Base-by-base conservation (phyloP, 2,113 vertebrate genomes). In the Murina feae region DNA sequence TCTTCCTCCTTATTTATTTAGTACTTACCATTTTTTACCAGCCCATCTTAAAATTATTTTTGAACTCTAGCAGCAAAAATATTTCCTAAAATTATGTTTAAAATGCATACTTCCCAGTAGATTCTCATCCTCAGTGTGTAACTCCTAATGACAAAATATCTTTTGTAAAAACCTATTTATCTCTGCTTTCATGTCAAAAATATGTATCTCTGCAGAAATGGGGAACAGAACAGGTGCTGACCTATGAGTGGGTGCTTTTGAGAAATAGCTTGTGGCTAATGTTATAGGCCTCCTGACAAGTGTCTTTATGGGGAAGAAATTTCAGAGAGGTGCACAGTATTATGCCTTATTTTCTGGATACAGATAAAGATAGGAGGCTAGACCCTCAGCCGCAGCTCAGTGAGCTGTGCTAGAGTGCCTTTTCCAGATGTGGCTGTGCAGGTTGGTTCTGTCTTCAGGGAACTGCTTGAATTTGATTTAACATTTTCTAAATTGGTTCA, bases 401-500 rank as follows among this genome's bases (percentile, higher is more conserved):
- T 65, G 72, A 86, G 42, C 44, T 69, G 28, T 74, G 79, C 42
- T 25, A 20, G 25, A 85, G 69, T 75, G 75, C 91, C 87, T 97
- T 97, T 96, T 93, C 79, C 91, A 93, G 92, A 90, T 90, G 84
- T 96, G 91, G 76, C 84, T 95, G 85, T 96, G 60, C 76, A 75
- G 87, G 60, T 94, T 95, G 80, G 30, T 91, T 80, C 81, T 90
- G 80, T 95, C 96, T 97, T 95, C 47, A 63, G 84, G 94, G 95
- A 96, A 95, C 18, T 74, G 63, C 49, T 79, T 92, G 85, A 90
- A 93, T 96, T 96, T 97, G 96, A 97, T 97, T 97, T 96, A 97
- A 96, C 93, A 97, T 94, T 96, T 93, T 97, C 90, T 91, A 97
- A 96, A 96, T 95, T 97, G 91, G 94, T 95, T 97, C 95, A 90